phyloP scores from a whole-genome alignment of 1,140 invertebrate species.

The Lucilia cuprina region DNA sequence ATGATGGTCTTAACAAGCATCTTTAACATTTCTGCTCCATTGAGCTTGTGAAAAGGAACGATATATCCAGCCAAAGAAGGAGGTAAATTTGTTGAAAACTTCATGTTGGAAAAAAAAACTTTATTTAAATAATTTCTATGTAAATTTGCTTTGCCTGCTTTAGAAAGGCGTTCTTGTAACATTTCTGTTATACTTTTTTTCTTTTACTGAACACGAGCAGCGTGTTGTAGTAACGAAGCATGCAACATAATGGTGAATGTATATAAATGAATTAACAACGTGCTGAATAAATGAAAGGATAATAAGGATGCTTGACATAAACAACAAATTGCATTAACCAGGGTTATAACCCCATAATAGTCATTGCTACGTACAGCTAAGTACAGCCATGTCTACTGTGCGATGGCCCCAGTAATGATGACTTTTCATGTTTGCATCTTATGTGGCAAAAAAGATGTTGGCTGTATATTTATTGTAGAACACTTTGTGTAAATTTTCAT shows the following conservation, averaged over 20 bases:
- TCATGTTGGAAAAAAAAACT: background rate
- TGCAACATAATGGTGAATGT: constrained; percentile 14
- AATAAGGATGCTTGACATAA: constrained; percentile 37
- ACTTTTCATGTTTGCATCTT: too few species aligned
- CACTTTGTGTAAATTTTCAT: too few species aligned
- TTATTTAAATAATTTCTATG: constrained; percentile 25
- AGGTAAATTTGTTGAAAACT: background rate
- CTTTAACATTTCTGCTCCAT: background rate
- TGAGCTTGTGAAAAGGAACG: background rate
- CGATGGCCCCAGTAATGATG: too few species aligned
- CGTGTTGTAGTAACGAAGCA: background rate
- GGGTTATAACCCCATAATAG: constrained; percentile 29
- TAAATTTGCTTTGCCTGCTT: too few species aligned
- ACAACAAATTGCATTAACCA: constrained; percentile 36
- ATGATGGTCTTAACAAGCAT: background rate
- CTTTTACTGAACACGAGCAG: background rate
- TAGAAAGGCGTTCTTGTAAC: background rate
- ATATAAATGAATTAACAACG: constrained; percentile 39
- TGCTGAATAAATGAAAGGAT: constrained; percentile 41
- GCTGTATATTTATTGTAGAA: too few species aligned
- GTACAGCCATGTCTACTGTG: too few species aligned
- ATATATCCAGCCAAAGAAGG: background rate
- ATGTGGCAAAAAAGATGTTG: too few species aligned
- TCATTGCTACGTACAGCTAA: background rate
- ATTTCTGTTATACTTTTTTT: background rate